phyloP scores from a whole-genome alignment of 1,140 invertebrate genomes.

The Aradophagus sp. region DNA sequence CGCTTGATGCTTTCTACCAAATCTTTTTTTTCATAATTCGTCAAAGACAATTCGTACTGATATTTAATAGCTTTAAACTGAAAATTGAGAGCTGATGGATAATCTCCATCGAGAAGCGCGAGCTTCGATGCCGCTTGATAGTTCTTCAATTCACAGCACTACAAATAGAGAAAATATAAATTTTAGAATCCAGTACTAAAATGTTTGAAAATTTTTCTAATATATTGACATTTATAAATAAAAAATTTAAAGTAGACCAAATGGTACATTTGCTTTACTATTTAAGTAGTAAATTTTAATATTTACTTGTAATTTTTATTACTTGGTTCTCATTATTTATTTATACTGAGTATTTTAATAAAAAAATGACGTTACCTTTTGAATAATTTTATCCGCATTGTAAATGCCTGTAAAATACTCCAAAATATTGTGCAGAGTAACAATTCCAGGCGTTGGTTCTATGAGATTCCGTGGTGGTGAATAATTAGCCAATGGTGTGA shows the following conservation, averaged over 20 bases:
- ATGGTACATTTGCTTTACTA: too few species aligned
- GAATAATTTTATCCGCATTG: constrained; percentile 72
- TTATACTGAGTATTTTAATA: too few species aligned
- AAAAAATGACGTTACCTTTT: constrained; percentile 63
- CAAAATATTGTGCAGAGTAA: constrained; percentile 76
- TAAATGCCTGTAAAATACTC: constrained; percentile 77
- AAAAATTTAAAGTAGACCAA: too few species aligned
- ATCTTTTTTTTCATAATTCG: constrained; percentile 9
- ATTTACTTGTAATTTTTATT: too few species aligned
- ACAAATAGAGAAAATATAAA: too few species aligned
- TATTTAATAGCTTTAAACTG: constrained; percentile 71
- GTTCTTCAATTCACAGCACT: constrained; percentile 64
- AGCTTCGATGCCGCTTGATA: constrained; percentile 74
- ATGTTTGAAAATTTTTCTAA: too few species aligned
- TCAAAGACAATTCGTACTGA: not conserved
- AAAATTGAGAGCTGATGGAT: constrained; percentile 67
- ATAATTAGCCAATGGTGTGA: constrained; percentile 63
- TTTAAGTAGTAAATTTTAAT: too few species aligned
- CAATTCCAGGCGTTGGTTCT: constrained; percentile 64
- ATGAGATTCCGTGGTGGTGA: constrained; percentile 62
- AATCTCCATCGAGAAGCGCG: constrained; percentile 70
- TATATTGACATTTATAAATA: not conserved
- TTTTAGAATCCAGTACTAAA: too few species aligned
- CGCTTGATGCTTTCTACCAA: constrained; percentile 53
- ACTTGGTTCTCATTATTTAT: too few species aligned